phyloP scores from a whole-genome alignment of 2,888 invertebrate genomes.

The Auanema sp. region DNA sequence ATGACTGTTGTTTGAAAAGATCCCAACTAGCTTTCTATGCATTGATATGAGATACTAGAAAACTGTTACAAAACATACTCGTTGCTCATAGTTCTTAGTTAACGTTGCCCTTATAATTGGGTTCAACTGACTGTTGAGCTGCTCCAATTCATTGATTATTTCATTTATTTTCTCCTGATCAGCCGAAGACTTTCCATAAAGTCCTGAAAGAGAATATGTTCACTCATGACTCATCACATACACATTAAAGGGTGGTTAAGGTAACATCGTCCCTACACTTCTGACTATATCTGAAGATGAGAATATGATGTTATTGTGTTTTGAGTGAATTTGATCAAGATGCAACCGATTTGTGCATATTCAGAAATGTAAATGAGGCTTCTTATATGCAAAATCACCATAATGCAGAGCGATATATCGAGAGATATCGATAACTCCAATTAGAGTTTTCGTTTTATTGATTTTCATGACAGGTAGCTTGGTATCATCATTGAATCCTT shows the following conservation, averaged over 20 bases:
- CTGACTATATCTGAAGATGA: too few species aligned
- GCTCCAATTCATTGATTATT: constrained; percentile 45
- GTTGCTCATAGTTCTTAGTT: constrained; percentile 46
- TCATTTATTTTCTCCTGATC: constrained; percentile 48
- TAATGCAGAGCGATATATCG: constrained; percentile 46
- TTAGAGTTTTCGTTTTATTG: constrained; percentile 36
- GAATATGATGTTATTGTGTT: too few species aligned
- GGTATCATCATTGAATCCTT: constrained; percentile 39
- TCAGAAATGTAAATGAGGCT: too few species aligned
- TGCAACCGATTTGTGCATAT: neutral
- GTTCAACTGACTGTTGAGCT: constrained; percentile 42
- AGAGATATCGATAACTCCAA: constrained; percentile 49
- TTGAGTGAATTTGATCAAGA: neutral
- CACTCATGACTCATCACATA: too few species aligned
- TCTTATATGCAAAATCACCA: constrained; percentile 24
- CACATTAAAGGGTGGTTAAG: too few species aligned
- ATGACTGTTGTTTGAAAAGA: constrained; percentile 33
- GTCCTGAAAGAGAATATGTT: constrained; percentile 27
- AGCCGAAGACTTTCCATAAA: constrained; percentile 45
- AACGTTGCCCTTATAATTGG: constrained; percentile 50
- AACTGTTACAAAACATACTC: constrained; percentile 23
- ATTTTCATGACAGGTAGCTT: constrained; percentile 46
- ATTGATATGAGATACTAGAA: neutral
- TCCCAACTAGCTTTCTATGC: constrained; percentile 32
- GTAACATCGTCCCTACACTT: too few species aligned